Percentiles rank a stretch among this genome's conserved stretches.
These are phyloP conservation scores for Porites divaricata DNA, from an alignment of 92 coral and sea anemone species.

Conservation along the genomic window DNA sequence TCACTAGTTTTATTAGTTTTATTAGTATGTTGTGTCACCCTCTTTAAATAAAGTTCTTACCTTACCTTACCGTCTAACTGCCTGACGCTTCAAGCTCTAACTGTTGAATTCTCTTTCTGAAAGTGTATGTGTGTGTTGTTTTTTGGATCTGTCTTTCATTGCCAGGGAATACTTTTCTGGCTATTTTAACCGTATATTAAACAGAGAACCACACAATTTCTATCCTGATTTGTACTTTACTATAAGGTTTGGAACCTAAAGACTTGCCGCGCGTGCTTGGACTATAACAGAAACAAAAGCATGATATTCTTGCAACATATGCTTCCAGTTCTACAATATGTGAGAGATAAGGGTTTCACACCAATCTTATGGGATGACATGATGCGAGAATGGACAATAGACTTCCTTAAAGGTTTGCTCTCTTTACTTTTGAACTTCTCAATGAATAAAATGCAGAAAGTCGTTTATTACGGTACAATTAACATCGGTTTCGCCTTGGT, in stretches of 20 bases:
- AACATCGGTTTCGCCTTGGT: too few relatives aligned
- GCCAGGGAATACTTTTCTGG: too few relatives aligned
- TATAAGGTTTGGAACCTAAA: conserved; percentile 85
- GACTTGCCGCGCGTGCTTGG: conserved; percentile 70
- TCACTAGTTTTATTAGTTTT: too few relatives aligned
- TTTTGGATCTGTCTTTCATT: neutral
- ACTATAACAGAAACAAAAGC: conserved; percentile 64
- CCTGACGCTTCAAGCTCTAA: too few relatives aligned
- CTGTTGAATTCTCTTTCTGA: too few relatives aligned
- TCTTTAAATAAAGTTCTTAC: too few relatives aligned
- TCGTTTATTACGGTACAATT: neutral
- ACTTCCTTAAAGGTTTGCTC: conserved; percentile 62
- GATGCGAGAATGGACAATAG: conserved; percentile 73
- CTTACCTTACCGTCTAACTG: too few relatives aligned
- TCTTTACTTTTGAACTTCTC: neutral
- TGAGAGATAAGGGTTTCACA: conserved; percentile 58
- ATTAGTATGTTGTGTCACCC: too few relatives aligned
- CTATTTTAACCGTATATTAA: too few relatives aligned
- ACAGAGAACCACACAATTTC: neutral
- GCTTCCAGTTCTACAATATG: conserved; percentile 79
- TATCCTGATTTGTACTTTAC: neutral
- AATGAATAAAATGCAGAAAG: neutral
- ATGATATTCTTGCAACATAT: conserved; percentile 80
- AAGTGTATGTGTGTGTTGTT: too few relatives aligned
- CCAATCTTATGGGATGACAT: conserved; percentile 93